Evolutionary conservation across 2,888 invertebrate genomes (phyloP).

Genomic region (Plutella xylostella): DNA sequence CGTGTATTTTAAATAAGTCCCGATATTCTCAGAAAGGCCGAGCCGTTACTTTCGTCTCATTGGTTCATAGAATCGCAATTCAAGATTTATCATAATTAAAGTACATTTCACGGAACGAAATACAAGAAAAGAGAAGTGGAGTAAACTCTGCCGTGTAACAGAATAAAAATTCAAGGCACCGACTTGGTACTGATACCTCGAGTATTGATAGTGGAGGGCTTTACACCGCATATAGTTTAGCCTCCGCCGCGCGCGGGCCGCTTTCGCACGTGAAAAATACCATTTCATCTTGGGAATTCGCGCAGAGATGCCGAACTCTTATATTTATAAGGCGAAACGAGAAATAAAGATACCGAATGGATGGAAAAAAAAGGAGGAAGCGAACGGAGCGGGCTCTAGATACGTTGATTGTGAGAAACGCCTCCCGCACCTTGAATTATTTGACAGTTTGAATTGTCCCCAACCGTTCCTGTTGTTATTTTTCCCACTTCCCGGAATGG

Average conservation of each 20-base stretch:
- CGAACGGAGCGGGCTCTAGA: constrained; percentile 40
- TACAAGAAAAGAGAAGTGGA: too few relatives aligned
- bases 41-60: too few relatives aligned
- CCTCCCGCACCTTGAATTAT: constrained; percentile 58
- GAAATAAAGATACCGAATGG: constrained; percentile 61
- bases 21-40: too few relatives aligned
- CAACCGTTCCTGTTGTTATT: constrained; percentile 42
- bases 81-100: too few relatives aligned
- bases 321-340: constrained; percentile 59
- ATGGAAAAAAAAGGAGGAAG: constrained; percentile 36
- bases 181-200: constrained; percentile 20
- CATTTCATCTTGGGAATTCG: constrained; percentile 64
- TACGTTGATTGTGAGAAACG: constrained; percentile 64
- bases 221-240: constrained; percentile 36
- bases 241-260: constrained; percentile 21
- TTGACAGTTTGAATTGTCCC: constrained; percentile 60
- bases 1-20: too few relatives aligned
- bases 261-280: constrained; percentile 51
- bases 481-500: constrained; percentile 33
- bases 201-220: constrained; percentile 38
- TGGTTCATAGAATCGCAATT: too few relatives aligned
- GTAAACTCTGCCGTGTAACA: too few relatives aligned
- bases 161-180: neutral
- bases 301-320: constrained; percentile 56
- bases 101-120: too few relatives aligned